phyloP scores from a whole-genome alignment of 2,797 vertebrate genomes.

The Sitta carolinensis region DNA sequence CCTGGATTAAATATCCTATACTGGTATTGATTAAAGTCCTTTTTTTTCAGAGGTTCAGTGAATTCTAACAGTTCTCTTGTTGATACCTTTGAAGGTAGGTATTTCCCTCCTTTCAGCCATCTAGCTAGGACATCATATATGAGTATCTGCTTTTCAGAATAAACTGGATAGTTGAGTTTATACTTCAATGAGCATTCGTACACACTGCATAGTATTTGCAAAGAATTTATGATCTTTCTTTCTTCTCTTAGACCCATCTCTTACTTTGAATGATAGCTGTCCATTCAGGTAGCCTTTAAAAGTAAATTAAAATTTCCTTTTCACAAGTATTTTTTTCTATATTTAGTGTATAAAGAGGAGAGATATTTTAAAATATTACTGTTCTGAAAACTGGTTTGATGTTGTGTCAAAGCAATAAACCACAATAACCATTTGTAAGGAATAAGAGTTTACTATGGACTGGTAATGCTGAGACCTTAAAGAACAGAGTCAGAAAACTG shows the following conservation, averaged over 20 bases:
- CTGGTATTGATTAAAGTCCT: neutral
- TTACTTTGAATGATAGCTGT: neutral
- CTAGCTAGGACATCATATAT: neutral
- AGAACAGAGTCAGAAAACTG: neutral
- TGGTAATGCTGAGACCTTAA: neutral
- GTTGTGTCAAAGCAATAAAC: neutral
- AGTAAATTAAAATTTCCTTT: neutral
- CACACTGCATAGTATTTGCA: neutral
- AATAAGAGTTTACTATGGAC: neutral
- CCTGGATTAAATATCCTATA: neutral
- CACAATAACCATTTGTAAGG: neutral
- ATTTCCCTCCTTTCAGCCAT: neutral
- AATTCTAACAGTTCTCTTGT: neutral
- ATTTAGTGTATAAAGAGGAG: neutral
- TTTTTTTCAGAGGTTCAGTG: neutral
- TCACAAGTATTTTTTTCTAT: accelerated
- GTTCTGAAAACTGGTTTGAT: neutral
- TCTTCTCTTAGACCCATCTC: neutral
- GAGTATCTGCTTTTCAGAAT: neutral
- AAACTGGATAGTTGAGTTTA: neutral
- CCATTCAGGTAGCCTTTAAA: neutral
- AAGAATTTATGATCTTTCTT: neutral
- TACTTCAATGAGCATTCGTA: neutral
- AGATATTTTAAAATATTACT: neutral
- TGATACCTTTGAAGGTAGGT: neutral